Evolutionary conservation across 2,888 invertebrate genomes (phyloP).

Genomic region (Megamerina dolium): DNA sequence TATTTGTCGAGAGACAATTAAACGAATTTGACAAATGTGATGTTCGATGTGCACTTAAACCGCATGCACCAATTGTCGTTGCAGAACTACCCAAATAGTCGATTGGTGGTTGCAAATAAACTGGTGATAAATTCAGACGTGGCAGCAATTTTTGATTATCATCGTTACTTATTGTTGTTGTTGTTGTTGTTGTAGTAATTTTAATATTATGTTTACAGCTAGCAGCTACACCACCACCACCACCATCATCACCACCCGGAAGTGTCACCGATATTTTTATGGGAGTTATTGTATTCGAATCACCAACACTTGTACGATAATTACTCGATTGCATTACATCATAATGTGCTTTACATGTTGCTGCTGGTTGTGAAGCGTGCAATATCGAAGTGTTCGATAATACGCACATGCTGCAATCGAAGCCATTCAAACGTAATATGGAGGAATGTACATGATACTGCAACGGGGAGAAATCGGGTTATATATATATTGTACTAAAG

Average conservation of each 20-base stretch:
- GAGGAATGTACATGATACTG: conserved; percentile 55
- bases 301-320: conserved; percentile 19
- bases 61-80: conserved; percentile 10
- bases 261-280: conserved; percentile 36
- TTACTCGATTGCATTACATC: neutral
- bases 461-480: neutral
- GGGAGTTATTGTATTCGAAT: conserved; percentile 28
- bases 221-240: conserved; percentile 11
- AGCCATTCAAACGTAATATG: conserved; percentile 54
- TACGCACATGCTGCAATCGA: conserved; percentile 53
- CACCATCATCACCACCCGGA: conserved; percentile 14
- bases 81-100: conserved; percentile 16
- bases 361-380: neutral
- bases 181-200: conserved; percentile 3
- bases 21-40: conserved; percentile 41
- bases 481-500: neutral
- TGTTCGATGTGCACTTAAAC: conserved; percentile 23
- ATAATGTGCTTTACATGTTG: neutral
- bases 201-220: too few relatives aligned
- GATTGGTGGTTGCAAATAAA: conserved; percentile 36
- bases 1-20: conserved; percentile 30
- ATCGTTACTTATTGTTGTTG: conserved; percentile 7
- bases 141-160: conserved; percentile 32
- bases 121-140: conserved; percentile 35
- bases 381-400: conserved; percentile 5